Evolutionary conservation across 2,888 invertebrate genomes (phyloP), one percentile per base, ranked within the genome.

Genomic region (Ophraella communa): DNA sequence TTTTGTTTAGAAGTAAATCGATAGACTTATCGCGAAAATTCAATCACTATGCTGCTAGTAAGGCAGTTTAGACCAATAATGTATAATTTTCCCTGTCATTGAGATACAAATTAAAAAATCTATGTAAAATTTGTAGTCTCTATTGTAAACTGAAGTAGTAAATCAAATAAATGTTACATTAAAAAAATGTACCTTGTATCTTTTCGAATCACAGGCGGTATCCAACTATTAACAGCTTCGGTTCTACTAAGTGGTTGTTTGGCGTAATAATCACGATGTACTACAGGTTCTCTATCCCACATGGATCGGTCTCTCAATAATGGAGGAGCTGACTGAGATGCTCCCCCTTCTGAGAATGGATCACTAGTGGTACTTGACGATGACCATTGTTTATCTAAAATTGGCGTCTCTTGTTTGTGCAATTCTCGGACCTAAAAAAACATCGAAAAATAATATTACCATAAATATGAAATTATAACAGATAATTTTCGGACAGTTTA

Each of bases 281-380:
- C 63, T 10, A n/a, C n/a, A n/a, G 58, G 60, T 17, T 69, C 66
- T 24, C 39, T 63, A 42, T 71, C 66, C 58, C 65, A 68, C 33
- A 52, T 69, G 57, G 56, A 68, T 58, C 62, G 58, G 44, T 74
- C 71, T 8, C 76, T 77, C 20, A 79, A 73, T 17, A 79, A 65
- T 2, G 82, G 80, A 4, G 82, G 80, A 3, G 82, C 81, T 3
- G 81, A 80, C 23, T 76, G 77, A 0, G 80, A 74, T 1, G 74
- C 73, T 17, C 78, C 78, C 35, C 75, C 70, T 60, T 80, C 80
- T 0, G 79, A 78, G 64, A 78, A 79, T 18, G 81, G 79, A 59
- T 82, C 81, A 64, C 80, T 82, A 17, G 78, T 77, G 3, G 79
- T 77, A 62, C 79, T 80, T 3, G 77, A 78, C n/a, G 79, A 79